phyloP scores from a whole-genome alignment of 1,140 invertebrate genomes.

The Zophobas morio region DNA sequence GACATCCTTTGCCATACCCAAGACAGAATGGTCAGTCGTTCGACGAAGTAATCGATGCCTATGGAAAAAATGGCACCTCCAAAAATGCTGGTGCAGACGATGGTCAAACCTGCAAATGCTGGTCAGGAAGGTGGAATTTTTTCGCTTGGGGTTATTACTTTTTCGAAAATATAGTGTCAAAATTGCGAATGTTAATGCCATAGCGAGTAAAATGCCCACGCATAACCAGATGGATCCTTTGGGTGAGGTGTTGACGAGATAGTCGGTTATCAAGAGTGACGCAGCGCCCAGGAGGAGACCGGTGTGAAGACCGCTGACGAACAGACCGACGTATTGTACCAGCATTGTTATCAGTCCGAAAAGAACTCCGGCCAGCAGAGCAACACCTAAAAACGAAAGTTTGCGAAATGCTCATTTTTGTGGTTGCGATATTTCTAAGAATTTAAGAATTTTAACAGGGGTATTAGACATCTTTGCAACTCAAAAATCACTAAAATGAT shows the following conservation, averaged over 20 bases:
- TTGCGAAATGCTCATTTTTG: too few species aligned
- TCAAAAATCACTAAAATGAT: too few species aligned
- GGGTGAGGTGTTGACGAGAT: conserved; percentile 70
- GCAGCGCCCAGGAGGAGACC: conserved; percentile 78
- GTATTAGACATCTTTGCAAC: too few species aligned
- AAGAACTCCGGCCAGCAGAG: conserved; percentile 81
- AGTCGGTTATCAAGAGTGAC: conserved; percentile 72
- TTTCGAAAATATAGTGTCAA: conserved; percentile 83
- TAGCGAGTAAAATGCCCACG: conserved; percentile 77
- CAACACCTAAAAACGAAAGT: conserved; percentile 71
- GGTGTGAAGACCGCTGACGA: conserved; percentile 87
- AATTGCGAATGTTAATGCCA: conserved; percentile 80
- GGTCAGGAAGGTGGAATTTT: conserved; percentile 7
- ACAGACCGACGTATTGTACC: conserved; percentile 87
- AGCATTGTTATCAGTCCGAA: conserved; percentile 87
- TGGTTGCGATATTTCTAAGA: too few species aligned
- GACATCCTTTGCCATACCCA: conserved; percentile 76
- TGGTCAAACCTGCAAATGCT: conserved; percentile 74
- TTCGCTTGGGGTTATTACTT: conserved; percentile 67
- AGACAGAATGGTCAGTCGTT: conserved; percentile 78
- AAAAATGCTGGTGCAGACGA: conserved; percentile 83
- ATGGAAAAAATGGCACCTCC: conserved; percentile 82
- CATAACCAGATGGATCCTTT: conserved; percentile 76
- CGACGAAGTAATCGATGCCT: conserved; percentile 84
- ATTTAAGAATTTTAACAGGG: too few species aligned